phyloP scores from a whole-genome alignment of 2,797 vertebrate genomes.

The Antrozous pallidus region DNA sequence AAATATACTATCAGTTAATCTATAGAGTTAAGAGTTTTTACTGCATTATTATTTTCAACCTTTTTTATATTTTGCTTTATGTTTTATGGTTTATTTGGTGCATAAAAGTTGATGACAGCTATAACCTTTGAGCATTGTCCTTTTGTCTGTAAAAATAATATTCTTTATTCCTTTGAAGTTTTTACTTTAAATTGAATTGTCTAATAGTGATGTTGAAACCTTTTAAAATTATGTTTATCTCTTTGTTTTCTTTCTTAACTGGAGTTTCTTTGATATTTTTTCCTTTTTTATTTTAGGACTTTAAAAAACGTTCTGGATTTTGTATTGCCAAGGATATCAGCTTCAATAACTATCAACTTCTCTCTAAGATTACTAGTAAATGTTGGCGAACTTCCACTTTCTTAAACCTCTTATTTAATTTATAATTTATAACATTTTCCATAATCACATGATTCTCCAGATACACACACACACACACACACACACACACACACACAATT shows the following conservation, averaged over 20 bases:
- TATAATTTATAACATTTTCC: neutral
- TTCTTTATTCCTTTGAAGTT: slow-evolving; percentile 48
- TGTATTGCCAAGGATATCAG: neutral
- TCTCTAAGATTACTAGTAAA: neutral
- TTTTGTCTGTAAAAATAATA: slow-evolving; percentile 39
- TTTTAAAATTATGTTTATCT: neutral
- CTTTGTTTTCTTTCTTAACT: slow-evolving; percentile 30
- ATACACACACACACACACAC: neutral
- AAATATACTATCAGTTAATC: neutral
- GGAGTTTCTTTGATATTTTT: slow-evolving; percentile 44
- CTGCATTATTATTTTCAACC: slow-evolving; percentile 10
- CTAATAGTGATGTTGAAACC: neutral
- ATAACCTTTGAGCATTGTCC: neutral
- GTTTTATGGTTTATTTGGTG: slow-evolving; percentile 45
- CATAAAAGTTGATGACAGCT: slow-evolving; percentile 42
- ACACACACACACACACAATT: neutral
- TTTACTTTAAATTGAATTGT: slow-evolving; percentile 37
- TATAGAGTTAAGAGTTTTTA: neutral
- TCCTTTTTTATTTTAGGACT: slow-evolving; percentile 21
- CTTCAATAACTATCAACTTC: neutral
- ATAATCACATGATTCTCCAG: neutral
- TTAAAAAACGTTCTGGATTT: neutral
- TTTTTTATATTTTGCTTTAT: neutral
- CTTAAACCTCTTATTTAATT: neutral
- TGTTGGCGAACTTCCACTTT: neutral